Percentiles rank a stretch among this genome's conserved stretches.
Conservation (phyloP, 1,140 invertebrate genomes). For the Panulirus ornatus region DNA sequence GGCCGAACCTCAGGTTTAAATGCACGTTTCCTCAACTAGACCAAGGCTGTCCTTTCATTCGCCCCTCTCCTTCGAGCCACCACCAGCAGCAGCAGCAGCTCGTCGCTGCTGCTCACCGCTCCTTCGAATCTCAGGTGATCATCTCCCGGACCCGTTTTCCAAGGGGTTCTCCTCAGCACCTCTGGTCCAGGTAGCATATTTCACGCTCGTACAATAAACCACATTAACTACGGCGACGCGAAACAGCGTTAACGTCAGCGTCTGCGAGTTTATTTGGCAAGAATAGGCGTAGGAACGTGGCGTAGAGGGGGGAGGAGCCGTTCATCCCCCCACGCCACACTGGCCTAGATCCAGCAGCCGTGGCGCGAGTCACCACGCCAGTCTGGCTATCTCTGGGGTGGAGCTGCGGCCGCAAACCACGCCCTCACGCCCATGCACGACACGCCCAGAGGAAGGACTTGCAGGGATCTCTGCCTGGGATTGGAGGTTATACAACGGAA, state of each 20-base stretch:
- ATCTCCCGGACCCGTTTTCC: too few species aligned
- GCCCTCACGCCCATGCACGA: background rate
- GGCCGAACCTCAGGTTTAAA: slow-evolving; percentile 5
- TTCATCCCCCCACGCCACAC: slow-evolving; percentile 11
- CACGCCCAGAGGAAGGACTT: slow-evolving; percentile 1
- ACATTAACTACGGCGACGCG: background rate
- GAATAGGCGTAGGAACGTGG: background rate
- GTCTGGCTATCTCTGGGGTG: background rate
- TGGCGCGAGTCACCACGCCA: slow-evolving; percentile 1
- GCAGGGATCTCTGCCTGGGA: background rate
- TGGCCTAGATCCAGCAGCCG: slow-evolving; percentile 35
- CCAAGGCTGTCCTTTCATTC: slow-evolving; percentile 50
- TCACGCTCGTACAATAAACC: too few species aligned
- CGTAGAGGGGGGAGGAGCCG: background rate
- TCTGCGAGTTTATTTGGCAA: background rate
- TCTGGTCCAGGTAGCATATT: too few species aligned
- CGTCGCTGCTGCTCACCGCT: too few species aligned
- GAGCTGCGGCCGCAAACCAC: background rate
- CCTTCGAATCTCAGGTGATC: too few species aligned
- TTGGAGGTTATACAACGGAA: background rate
- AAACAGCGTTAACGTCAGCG: background rate
- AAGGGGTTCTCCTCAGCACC: too few species aligned
- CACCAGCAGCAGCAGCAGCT: too few species aligned
- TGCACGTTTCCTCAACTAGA: slow-evolving; percentile 33
- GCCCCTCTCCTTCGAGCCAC: background rate